phyloP scores from a whole-genome alignment of 2,888 invertebrate genomes.

The Tortrix viridana region DNA sequence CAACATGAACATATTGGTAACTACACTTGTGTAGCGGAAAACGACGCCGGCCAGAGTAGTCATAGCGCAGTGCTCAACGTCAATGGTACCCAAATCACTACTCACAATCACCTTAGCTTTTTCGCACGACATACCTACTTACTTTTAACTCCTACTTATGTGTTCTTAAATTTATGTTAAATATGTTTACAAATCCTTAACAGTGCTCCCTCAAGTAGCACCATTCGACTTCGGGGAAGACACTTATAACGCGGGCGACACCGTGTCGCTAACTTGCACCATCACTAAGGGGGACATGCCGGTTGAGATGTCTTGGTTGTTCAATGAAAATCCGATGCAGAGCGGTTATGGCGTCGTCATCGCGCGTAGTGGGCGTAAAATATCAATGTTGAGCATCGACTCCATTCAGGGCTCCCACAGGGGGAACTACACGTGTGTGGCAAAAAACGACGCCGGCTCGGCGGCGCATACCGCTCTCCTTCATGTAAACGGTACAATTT shows the following conservation, averaged over 20 bases:
- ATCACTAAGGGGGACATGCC: constrained; percentile 89
- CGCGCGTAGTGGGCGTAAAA: constrained; percentile 73
- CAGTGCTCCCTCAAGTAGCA: constrained; percentile 86
- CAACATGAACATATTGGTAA: constrained; percentile 85
- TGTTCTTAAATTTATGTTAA: constrained; percentile 24
- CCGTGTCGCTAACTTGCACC: constrained; percentile 86
- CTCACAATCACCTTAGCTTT: constrained; percentile 39
- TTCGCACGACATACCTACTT: constrained; percentile 33
- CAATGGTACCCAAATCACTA: constrained; percentile 81
- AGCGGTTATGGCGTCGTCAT: constrained; percentile 77
- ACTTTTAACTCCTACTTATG: constrained; percentile 21
- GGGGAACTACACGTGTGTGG: constrained; percentile 82
- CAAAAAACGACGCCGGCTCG: constrained; percentile 78
- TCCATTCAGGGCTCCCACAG: constrained; percentile 77
- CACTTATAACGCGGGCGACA: constrained; percentile 85
- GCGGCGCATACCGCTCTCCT: constrained; percentile 71
- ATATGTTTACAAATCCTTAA: constrained; percentile 26
- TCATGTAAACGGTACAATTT: constrained; percentile 73
- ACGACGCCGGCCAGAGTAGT: constrained; percentile 86
- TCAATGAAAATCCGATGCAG: constrained; percentile 58
- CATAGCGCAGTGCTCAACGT: constrained; percentile 87
- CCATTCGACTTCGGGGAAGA: constrained; percentile 86
- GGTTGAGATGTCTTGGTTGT: constrained; percentile 87
- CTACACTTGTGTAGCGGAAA: constrained; percentile 86
- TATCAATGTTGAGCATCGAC: constrained; percentile 81